These are phyloP conservation scores for Pogonomyrmex californicus DNA, from an alignment of 1,140 invertebrate species.

Conservation along the genomic window DNA sequence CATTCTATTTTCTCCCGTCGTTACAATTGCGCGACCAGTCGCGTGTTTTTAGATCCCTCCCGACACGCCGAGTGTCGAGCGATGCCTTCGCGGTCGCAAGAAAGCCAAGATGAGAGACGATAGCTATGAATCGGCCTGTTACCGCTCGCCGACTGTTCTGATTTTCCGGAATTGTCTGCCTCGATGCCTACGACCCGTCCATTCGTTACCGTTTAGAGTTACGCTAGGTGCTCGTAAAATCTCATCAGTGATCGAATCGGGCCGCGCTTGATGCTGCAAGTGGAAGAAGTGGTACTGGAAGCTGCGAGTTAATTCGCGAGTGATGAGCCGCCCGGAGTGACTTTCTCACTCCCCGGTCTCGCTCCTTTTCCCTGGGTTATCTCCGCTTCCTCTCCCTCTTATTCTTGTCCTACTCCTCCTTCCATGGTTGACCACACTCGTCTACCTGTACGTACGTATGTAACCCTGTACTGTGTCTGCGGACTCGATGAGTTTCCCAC, in stretches of 20 bases:
- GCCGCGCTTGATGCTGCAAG: constrained; percentile 51
- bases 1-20: not conserved
- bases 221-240: constrained; percentile 74
- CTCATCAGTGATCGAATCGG: constrained; percentile 78
- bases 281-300: constrained; percentile 75
- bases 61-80: not conserved
- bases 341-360: constrained; percentile 63
- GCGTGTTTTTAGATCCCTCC: constrained; percentile 24
- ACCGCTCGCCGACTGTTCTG: constrained; percentile 33
- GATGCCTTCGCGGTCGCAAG: not conserved
- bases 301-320: constrained; percentile 78
- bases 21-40: not conserved
- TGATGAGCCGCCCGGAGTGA: constrained; percentile 74
- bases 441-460: constrained; percentile 25
- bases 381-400: constrained; percentile 53
- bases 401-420: constrained; percentile 47
- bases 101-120: constrained; percentile 12
- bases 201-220: constrained; percentile 74
- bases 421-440: constrained; percentile 65
- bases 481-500: constrained; percentile 81
- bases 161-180: constrained; percentile 56
- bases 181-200: constrained; percentile 13
- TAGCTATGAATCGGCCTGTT: constrained; percentile 32
- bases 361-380: constrained; percentile 26
- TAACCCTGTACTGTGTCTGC: constrained; percentile 76